Base-by-base conservation (phyloP, 2,797 vertebrate genomes). In the Hydrolagus colliei region DNA sequence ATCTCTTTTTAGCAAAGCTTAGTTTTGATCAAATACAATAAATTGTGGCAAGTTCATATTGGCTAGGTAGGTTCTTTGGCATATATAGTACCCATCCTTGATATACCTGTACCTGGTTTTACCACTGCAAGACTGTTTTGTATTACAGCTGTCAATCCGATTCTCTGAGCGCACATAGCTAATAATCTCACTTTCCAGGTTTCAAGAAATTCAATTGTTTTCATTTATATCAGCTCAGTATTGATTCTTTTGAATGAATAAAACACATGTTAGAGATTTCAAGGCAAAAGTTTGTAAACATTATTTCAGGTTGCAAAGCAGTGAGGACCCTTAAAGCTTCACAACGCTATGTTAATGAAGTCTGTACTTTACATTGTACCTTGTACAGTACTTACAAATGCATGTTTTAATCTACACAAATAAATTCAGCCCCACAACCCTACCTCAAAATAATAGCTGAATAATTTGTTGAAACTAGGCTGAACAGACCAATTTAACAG, bases 81-180 rank as follows among this genome's bases (percentile, higher is more conserved):
- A 16, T 9, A 35, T 14, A 67, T 63, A 61, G 63, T 27, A 13
- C 11, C 27, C 61, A 82, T 82, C 78, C 4, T 62, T 67, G 67
- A 35, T 67, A 82, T 65, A 67, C 27, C 63, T 63, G 41, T 65
- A 67, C 27, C 63, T 63, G 41, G n/a, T 84, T 32, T 71, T 41
- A 84, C 79, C 65, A 84, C 79, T 18, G 67, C 63, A 71, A 71
- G 62, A 63, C 71, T 71, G 79, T 71, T 79, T 79, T 84, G 65
- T 71, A 68, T 4, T 9, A 71, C 32, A 84, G 65, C 65, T 20
- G 9, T 32, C 65, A 68, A 41, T 71, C 27, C 14, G 71, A 52
- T 35, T 84, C 11, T 68, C 32, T 71, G 79, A 84, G 32, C 7
- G 4, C 11, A 41, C 71, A 35, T 16, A 71, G 67, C 52, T 82